These are phyloP conservation scores for Tiliqua scincoides DNA, from an alignment of 2,113 vertebrate genomes.

Conservation along the genomic window DNA sequence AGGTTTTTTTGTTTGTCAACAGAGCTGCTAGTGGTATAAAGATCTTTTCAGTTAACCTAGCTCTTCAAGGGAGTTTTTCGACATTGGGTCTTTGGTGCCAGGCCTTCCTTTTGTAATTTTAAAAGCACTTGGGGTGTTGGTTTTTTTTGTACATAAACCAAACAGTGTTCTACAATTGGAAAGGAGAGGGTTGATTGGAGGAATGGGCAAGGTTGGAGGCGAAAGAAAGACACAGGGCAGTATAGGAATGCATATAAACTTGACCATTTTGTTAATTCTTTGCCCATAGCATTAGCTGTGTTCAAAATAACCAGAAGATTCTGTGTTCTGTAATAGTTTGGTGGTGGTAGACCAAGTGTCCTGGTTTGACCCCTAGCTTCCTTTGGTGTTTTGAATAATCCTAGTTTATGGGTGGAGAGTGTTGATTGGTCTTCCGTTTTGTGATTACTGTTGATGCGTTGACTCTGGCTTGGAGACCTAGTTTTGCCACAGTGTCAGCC, in stretches of 20 bases:
- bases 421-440: too few species aligned
- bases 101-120: background rate
- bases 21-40: fast-evolving
- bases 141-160: background rate
- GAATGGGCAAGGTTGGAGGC: too few species aligned
- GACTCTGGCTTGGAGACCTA: too few species aligned
- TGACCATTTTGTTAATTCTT: background rate
- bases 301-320: background rate
- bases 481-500: too few species aligned
- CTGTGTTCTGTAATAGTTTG: background rate
- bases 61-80: fast-evolving
- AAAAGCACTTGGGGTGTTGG: background rate
- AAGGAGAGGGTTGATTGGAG: too few species aligned
- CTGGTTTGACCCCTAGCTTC: background rate
- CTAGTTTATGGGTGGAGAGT: background rate
- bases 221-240: too few species aligned
- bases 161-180: background rate
- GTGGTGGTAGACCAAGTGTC: background rate
- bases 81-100: background rate
- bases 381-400: background rate
- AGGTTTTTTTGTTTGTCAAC: too few species aligned
- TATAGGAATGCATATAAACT: too few species aligned
- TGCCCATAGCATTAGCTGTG: background rate
- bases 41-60: fast-evolving
- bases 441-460: too few species aligned